Conservation (phyloP, 2,888 invertebrate species). For the Ophion costatus region DNA sequence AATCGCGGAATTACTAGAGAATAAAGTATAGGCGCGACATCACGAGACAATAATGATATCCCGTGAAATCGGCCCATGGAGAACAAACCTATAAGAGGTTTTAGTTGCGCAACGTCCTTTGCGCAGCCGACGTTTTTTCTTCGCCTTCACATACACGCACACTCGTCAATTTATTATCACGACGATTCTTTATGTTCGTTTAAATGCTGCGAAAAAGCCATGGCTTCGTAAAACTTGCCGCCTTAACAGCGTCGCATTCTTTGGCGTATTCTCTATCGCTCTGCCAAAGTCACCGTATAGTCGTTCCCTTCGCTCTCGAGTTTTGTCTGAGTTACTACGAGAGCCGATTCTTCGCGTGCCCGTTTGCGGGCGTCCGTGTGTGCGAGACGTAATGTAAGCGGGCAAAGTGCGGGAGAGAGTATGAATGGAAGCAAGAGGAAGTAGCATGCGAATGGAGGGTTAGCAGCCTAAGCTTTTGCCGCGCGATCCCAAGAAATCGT, state of each 20-base stretch:
- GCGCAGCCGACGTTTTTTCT: too few relatives aligned
- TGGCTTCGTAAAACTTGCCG: constrained; percentile 21
- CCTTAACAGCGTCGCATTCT: constrained; percentile 47
- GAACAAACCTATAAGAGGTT: constrained; percentile 1
- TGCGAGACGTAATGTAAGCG: constrained; percentile 27
- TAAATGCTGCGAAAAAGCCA: neutral
- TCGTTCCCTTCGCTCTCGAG: constrained; percentile 41
- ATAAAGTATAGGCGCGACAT: constrained; percentile 16
- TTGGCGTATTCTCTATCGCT: constrained; percentile 46
- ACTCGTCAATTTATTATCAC: constrained; percentile 13
- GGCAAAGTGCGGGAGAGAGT: constrained; percentile 52
- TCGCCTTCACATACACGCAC: too few relatives aligned
- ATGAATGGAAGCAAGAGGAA: constrained; percentile 64
- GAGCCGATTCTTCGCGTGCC: constrained; percentile 28
- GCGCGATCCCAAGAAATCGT: constrained; percentile 43
- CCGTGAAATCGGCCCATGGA: neutral
- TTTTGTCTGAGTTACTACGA: constrained; percentile 55
- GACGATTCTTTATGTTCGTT: constrained; percentile 17
- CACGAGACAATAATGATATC: constrained; percentile 17
- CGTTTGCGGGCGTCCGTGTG: neutral
- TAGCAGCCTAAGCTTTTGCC: constrained; percentile 26
- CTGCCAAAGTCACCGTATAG: constrained; percentile 37
- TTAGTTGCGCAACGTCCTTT: neutral
- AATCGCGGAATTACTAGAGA: neutral
- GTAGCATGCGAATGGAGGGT: constrained; percentile 51